A percentile compares a stretch with the other conserved stretches of the same genome.
Evolutionary conservation across 2,888 invertebrate species (phyloP).

Genomic region (Lamproptera curius): DNA sequence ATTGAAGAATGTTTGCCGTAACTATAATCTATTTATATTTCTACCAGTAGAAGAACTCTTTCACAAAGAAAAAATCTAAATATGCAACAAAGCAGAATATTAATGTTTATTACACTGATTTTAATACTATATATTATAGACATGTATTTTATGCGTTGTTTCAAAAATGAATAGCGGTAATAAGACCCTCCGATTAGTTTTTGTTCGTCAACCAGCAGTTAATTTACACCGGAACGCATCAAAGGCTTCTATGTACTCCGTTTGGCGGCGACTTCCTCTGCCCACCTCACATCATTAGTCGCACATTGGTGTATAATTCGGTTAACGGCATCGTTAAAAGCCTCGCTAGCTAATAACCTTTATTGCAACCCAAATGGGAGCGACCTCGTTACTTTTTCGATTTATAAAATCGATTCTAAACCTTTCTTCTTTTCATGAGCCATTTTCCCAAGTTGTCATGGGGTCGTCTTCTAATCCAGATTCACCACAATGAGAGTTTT

Average conservation of each 20-base stretch:
- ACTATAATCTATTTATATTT: too few relatives aligned
- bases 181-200: neutral
- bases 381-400: neutral
- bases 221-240: too few relatives aligned
- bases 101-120: neutral
- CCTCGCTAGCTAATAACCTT: constrained; percentile 6
- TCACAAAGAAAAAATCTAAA: too few relatives aligned
- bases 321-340: constrained; percentile 13
- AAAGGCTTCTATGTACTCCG: too few relatives aligned
- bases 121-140: neutral
- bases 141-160: neutral
- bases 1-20: too few relatives aligned
- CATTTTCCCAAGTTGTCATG: too few relatives aligned
- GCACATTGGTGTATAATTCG: constrained; percentile 14
- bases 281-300: constrained; percentile 5
- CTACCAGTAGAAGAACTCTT: too few relatives aligned
- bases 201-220: neutral
- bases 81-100: too few relatives aligned
- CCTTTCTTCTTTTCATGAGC: too few relatives aligned
- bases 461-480: too few relatives aligned
- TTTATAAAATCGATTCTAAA: too few relatives aligned
- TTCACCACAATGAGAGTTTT: too few relatives aligned
- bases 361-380: neutral
- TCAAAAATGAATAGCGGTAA: neutral
- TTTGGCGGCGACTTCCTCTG: neutral